These are phyloP conservation scores for Gephyroberyx darwinii DNA, from an alignment of 2,797 vertebrate species.

Conservation along the genomic window DNA sequence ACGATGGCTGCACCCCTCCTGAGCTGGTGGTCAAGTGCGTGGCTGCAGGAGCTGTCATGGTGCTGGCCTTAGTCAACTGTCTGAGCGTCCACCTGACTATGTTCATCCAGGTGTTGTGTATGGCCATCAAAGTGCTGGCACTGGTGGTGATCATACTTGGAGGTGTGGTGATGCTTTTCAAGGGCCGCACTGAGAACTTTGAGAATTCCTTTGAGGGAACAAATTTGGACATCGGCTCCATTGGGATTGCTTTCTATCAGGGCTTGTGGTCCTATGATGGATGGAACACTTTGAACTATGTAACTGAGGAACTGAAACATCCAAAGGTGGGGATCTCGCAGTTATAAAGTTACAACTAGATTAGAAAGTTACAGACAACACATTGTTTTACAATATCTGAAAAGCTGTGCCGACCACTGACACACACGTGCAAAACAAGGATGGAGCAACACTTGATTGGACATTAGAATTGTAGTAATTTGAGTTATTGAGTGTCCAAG, in stretches of 20 bases:
- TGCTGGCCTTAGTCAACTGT: constrained; percentile 81
- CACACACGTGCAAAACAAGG: no score
- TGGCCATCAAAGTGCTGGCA: constrained; percentile 79
- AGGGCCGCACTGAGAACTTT: constrained; percentile 77
- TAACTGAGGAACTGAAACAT: constrained; percentile 87
- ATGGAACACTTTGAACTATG: constrained; percentile 88
- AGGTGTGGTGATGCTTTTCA: constrained; percentile 77
- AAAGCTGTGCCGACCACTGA: no score
- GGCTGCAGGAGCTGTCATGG: constrained; percentile 80
- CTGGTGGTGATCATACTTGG: constrained; percentile 79
- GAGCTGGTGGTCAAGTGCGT: constrained; percentile 72
- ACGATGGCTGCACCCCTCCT: constrained; percentile 75
- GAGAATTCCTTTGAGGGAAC: constrained; percentile 83
- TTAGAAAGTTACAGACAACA: neutral
- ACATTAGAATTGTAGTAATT: no score
- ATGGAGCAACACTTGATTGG: no score
- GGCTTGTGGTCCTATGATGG: constrained; percentile 90
- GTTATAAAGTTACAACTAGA: neutral
- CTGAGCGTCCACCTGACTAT: constrained; percentile 81
- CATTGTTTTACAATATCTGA: no score
- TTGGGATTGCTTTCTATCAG: constrained; percentile 88
- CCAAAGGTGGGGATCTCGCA: constrained; percentile 79
- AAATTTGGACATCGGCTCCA: constrained; percentile 49
- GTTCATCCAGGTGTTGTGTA: constrained; percentile 81
- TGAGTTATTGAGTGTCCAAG: no score